phyloP scores from a whole-genome alignment of 1,140 invertebrate species.

The Teleogryllus occipitalis region DNA sequence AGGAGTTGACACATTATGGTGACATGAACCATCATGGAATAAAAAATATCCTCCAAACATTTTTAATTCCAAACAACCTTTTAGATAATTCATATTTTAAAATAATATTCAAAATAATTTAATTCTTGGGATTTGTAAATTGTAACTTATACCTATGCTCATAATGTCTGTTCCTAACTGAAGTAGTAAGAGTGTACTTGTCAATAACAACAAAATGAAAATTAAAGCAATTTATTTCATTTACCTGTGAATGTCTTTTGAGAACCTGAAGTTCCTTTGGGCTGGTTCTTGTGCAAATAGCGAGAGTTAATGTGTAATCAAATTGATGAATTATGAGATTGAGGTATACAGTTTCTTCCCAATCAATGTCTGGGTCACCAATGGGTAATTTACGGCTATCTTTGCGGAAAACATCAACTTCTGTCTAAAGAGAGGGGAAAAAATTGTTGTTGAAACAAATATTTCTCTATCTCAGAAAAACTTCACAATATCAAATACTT shows the following conservation, averaged over 20 bases:
- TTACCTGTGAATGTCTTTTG: conserved; percentile 81
- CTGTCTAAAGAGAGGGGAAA: conserved; percentile 54
- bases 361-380: conserved; percentile 91
- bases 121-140: no score
- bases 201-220: not conserved
- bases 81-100: no score
- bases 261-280: conserved; percentile 93
- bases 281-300: conserved; percentile 94
- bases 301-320: conserved; percentile 93
- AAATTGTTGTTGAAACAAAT: not conserved
- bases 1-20: no score
- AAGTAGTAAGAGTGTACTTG: no score
- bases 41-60: no score
- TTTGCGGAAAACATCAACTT: conserved; percentile 91
- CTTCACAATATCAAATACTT: conserved; percentile 26
- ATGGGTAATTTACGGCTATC: conserved; percentile 93
- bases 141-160: no score
- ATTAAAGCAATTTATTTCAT: not conserved
- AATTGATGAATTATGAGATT: conserved; percentile 98
- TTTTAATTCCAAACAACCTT: no score
- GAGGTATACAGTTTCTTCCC: conserved; percentile 98
- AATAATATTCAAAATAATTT: no score
- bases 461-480: not conserved
- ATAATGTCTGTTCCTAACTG: no score
- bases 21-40: no score